Conservation (phyloP, 1,140 invertebrate genomes). For the Tachypleus tridentatus region DNA sequence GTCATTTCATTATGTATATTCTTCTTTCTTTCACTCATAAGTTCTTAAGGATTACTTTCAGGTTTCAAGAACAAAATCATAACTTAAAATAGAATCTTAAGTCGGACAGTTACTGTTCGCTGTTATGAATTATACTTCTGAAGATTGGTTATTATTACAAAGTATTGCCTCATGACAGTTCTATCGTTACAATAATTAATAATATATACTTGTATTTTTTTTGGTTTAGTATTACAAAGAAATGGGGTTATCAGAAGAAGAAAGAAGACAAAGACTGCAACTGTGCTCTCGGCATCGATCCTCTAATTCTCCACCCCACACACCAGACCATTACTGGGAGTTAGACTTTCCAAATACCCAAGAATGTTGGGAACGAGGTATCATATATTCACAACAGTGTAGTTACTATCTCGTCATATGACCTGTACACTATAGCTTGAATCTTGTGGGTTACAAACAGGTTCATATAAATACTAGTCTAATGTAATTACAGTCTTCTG, state of each 20-base stretch:
- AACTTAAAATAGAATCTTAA: too few species aligned
- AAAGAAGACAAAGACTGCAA: slow-evolving; percentile 28
- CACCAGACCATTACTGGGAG: slow-evolving; percentile 36
- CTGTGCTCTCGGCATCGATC: slow-evolving; percentile 31
- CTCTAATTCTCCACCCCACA: slow-evolving; percentile 27
- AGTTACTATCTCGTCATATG: too few species aligned
- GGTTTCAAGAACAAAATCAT: too few species aligned
- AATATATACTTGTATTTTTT: background rate
- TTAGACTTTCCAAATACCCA: slow-evolving; percentile 33
- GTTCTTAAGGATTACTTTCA: too few species aligned
- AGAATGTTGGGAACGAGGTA: slow-evolving; percentile 30
- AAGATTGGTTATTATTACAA: too few species aligned
- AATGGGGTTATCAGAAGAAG: slow-evolving; percentile 26
- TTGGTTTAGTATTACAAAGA: slow-evolving; percentile 28
- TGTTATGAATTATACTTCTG: too few species aligned
- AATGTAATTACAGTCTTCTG: background rate
- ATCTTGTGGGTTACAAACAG: background rate
- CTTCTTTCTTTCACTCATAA: too few species aligned
- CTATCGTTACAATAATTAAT: too few species aligned
- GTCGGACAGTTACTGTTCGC: too few species aligned
- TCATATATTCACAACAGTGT: background rate
- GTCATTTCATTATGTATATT: too few species aligned
- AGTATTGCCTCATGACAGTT: too few species aligned
- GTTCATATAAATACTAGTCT: background rate
- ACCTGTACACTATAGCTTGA: too few species aligned